phyloP scores from a whole-genome alignment of 2,113 vertebrate species.

The Hippocampus guttulatus region DNA sequence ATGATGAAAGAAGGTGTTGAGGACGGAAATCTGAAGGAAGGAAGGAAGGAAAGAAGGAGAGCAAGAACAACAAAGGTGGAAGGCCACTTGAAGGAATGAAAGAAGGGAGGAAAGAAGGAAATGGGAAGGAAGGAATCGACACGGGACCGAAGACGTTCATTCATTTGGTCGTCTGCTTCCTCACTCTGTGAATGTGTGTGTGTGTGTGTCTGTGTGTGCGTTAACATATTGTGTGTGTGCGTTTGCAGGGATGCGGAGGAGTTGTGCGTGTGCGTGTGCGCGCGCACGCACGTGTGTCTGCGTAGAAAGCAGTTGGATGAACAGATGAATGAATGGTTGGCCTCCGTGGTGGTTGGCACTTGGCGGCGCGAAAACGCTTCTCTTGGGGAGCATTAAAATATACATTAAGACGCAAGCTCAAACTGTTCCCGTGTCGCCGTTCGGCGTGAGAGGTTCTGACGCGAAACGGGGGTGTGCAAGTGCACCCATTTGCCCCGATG shows the following conservation, averaged over 20 bases:
- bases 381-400: conserved; percentile 76
- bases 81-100: neutral
- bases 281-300: conserved; percentile 10
- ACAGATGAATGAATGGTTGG: conserved; percentile 75
- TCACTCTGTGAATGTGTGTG: neutral
- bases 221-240: too few species aligned
- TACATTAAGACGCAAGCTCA: conserved; percentile 69
- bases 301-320: conserved; percentile 68
- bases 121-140: neutral
- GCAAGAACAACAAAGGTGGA: neutral
- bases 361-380: conserved; percentile 74
- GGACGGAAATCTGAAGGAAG: neutral
- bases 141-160: neutral
- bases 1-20: neutral
- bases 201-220: conserved; percentile 3
- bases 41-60: neutral
- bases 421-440: conserved; percentile 15
- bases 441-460: neutral
- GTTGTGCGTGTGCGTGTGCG: neutral
- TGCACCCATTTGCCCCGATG: neutral
- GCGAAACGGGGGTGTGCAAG: neutral
- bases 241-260: too few species aligned
- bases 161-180: conserved; percentile 14
- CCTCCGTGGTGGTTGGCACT: conserved; percentile 73
- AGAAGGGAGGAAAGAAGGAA: neutral